Evolutionary conservation across 1,140 invertebrate genomes (phyloP), one percentile per base, ranked within the genome.

Genomic region (Lepidurus apus): DNA sequence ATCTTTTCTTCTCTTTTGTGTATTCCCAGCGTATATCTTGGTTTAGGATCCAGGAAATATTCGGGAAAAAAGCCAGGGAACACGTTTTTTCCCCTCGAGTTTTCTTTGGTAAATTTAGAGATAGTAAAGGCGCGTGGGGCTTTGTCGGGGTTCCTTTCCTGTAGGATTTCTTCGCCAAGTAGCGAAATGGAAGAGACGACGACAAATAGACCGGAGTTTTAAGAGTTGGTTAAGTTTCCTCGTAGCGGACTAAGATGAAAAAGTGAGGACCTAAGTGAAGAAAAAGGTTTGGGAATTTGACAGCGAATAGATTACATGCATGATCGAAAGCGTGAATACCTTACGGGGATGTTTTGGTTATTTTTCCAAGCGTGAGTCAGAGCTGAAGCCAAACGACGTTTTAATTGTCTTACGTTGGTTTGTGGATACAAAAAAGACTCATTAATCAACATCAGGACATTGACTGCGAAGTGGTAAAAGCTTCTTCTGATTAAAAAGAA

Each of bases 281-380:
- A 65, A 65, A 65, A 13, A 65, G 21, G 21, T n/a, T 65, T 34
- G 34, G 53, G 13, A 65, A n/a, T 13, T 21, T 65, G 53, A 65
- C 53, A 65, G 53, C 17, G 21, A 65, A 65, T 65, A 65, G 53
- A 65, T 65, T 65, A 65, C 53, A 65, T 65, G 53, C 53, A 21
- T 65, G 53, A 65, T 65, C 53, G 53, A 65, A 65, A 65, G 53
- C 53, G 53, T 65, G 53, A 65, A 65, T n/a, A 65, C 13, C 53
- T 21, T 7, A 17, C 4, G 53, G 53, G 9, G 17, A 7, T 17
- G 9, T 21, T 65, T 7, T 65, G 53, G 6, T 65, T 65, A 13
- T 65, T 65, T 65, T 65, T 65, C 17, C 8, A n/a, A n/a, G 53
- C 53, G 21, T 65, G 53, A 65, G 53, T 65, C 13, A 65, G 53